Base-by-base conservation (phyloP, 2,113 vertebrate genomes). In the Cavia porcellus region DNA sequence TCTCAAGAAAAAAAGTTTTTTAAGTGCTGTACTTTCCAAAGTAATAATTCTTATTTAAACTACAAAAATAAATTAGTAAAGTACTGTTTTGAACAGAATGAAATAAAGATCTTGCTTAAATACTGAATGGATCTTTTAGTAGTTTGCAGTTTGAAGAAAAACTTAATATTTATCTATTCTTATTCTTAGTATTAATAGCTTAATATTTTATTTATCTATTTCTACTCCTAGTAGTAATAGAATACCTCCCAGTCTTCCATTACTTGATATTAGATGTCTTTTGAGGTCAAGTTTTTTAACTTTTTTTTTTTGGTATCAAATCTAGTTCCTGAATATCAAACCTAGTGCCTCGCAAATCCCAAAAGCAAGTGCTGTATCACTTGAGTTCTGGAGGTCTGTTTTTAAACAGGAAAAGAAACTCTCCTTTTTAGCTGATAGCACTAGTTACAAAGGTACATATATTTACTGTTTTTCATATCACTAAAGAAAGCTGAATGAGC, bases 131-230 rank as follows among this genome's bases (percentile, higher is more conserved):
- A 72, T 72, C n/a, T 38, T 72, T 38, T 22, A 45, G 52, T 79
- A 86, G 59, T 92, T 92, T 95, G 52, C 72, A 86, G 52, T 93
- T 92, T 95, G 32, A 90, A 92, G 75, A 61, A 50, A 90, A 81
- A 92, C 42, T 79, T 30, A 87, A 1, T 90, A 52, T 92, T 12
- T 96, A 14, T 19, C 30, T 79, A 12, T 90, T 94, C 20, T 35
- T 7, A 42, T 57, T 75, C 30, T 91, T 91, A 92, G 17, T 20
- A 86, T 13, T 72, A 62, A 77, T 79, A 47, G 50, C 42, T 77
- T 30, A 86, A 1, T 90, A 52, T 92, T 92, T 89, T 92, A 70
- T 13, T 93, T 96, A 11, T 19, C n/a, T 79, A 12, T 90, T 94
- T 13, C 38, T 7, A 42, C 57, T 77, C n/a, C 93, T 91, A 92